These are phyloP conservation scores for Stegodyphus mimosarum DNA, from an alignment of 1,140 invertebrate species.

Conservation along the genomic window DNA sequence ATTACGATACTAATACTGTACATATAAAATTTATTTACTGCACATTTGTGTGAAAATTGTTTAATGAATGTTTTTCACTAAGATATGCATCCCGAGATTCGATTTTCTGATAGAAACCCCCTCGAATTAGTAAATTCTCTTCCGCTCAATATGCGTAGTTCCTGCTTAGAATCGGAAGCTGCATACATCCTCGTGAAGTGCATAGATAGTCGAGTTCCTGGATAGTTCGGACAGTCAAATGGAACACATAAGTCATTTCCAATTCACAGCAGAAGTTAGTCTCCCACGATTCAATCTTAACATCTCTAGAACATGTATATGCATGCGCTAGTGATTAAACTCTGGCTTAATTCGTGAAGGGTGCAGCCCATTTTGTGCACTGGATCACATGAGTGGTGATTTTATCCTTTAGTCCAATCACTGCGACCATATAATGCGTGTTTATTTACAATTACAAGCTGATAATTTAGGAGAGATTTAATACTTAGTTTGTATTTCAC, in stretches of 20 bases:
- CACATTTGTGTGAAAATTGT: too few relatives aligned
- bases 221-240: not conserved
- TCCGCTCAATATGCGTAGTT: not conserved
- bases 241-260: not conserved
- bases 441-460: not conserved
- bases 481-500: not conserved
- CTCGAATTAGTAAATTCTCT: not conserved
- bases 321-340: not conserved
- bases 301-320: not conserved
- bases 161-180: not conserved
- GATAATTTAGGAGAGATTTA: not conserved
- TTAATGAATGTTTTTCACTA: too few relatives aligned
- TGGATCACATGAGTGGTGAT: not conserved
- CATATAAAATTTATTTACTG: too few relatives aligned
- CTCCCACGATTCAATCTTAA: not conserved
- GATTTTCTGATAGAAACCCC: too few relatives aligned
- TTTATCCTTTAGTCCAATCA: not conserved
- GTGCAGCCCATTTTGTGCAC: not conserved
- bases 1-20: too few relatives aligned
- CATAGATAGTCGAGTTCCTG: not conserved
- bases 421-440: not conserved
- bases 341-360: not conserved
- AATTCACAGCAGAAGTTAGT: not conserved
- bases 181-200: not conserved
- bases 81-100: too few relatives aligned